Conservation (phyloP, 2,797 vertebrate genomes). For the Sebastolobus altivelis region DNA sequence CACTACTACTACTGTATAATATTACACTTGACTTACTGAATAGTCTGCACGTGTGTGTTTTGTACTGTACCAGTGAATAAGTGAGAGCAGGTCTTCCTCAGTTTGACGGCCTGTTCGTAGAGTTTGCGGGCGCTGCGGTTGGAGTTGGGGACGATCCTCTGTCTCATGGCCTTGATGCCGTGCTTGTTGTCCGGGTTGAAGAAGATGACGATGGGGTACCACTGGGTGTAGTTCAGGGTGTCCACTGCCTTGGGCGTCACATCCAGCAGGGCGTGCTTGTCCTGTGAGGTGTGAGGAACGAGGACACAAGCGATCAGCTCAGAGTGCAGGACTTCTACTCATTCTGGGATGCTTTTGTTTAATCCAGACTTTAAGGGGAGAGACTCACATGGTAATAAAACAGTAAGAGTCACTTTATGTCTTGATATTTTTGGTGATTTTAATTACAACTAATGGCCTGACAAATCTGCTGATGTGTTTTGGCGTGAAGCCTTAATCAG, state of each 20-base stretch:
- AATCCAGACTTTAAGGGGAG: too few species aligned
- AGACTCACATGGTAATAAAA: too few species aligned
- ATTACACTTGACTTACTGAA: background rate
- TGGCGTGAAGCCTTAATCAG: too few species aligned
- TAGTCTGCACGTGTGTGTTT: background rate
- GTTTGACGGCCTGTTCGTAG: slow-evolving; percentile 92
- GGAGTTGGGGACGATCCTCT: slow-evolving; percentile 88
- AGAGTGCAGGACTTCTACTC: background rate
- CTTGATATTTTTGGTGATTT: background rate
- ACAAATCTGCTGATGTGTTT: background rate
- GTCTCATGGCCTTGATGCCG: slow-evolving; percentile 92
- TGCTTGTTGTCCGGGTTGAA: slow-evolving; percentile 94
- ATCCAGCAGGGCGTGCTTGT: slow-evolving; percentile 92
- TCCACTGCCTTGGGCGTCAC: slow-evolving; percentile 97
- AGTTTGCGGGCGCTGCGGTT: slow-evolving; percentile 93
- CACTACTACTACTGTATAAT: background rate
- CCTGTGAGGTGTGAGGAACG: slow-evolving; percentile 70
- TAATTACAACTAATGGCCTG: background rate
- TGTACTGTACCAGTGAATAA: slow-evolving; percentile 88
- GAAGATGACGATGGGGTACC: slow-evolving; percentile 96
- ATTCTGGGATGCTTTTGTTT: background rate
- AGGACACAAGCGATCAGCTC: background rate
- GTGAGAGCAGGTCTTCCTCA: slow-evolving; percentile 91
- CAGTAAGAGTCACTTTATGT: too few species aligned
- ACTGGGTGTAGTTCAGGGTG: slow-evolving; percentile 95